Evolutionary conservation across 2,888 invertebrate species (phyloP).

Genomic region (Incurvaria masculella): DNA sequence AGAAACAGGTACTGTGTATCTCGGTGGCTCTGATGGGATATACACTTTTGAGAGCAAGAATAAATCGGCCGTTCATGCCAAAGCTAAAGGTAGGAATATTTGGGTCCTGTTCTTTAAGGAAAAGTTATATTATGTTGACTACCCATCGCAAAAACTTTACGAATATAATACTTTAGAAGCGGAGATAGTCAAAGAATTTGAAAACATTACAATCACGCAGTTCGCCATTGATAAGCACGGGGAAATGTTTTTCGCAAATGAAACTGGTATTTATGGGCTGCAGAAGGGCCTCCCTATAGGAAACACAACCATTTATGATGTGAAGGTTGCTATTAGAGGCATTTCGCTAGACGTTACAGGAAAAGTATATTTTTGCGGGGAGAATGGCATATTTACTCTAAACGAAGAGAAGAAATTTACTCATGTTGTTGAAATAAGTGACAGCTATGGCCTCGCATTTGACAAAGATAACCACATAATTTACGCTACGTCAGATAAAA

Average conservation of each 20-base stretch:
- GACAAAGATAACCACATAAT: neutral
- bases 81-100: neutral
- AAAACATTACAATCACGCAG: constrained; percentile 31
- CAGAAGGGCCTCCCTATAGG: constrained; percentile 23
- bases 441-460: neutral
- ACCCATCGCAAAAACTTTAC: neutral
- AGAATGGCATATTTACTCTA: constrained; percentile 30
- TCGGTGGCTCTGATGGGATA: neutral
- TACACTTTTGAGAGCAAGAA: neutral
- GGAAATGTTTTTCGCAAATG: constrained; percentile 22
- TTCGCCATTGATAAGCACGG: neutral
- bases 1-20: neutral
- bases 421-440: no score
- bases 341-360: constrained; percentile 29
- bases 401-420: constrained; percentile 23
- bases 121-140: neutral
- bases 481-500: neutral
- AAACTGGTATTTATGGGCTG: constrained; percentile 32
- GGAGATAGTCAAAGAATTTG: constrained; percentile 23
- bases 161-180: neutral
- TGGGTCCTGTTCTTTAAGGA: neutral
- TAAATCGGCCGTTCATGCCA: neutral
- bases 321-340: constrained; percentile 24
- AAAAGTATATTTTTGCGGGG: constrained; percentile 26
- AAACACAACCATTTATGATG: constrained; percentile 24